Evolutionary conservation across 2,113 vertebrate species (phyloP).

Genomic region (Xyrauchen texanus): DNA sequence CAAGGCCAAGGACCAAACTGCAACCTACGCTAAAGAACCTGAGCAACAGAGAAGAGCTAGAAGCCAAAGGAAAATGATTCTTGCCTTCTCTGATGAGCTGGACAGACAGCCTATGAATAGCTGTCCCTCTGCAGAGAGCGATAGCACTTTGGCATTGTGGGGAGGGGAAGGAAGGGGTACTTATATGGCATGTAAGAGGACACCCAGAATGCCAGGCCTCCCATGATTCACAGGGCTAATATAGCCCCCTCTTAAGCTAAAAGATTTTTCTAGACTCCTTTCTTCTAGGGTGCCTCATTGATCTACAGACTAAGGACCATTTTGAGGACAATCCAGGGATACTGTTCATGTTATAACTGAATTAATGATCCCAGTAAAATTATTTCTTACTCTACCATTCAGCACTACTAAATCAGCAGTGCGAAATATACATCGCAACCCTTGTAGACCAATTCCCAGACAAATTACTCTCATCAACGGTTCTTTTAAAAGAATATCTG

Average conservation of each 20-base stretch:
- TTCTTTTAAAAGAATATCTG: too few species aligned
- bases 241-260: conserved; percentile 81
- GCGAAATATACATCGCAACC: background rate
- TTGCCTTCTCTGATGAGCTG: conserved; percentile 83
- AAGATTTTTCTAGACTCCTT: conserved; percentile 72
- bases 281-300: conserved; percentile 44
- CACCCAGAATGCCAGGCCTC: conserved; percentile 84
- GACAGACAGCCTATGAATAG: conserved; percentile 96
- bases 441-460: background rate
- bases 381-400: too few species aligned
- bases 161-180: conserved; percentile 68
- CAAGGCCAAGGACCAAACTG: conserved; percentile 37
- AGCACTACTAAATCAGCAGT: background rate
- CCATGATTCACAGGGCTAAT: conserved; percentile 91
- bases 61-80: conserved; percentile 65
- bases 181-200: conserved; percentile 98
- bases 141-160: conserved; percentile 81
- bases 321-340: background rate
- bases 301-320: conserved; percentile 25
- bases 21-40: conserved; percentile 19
- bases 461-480: too few species aligned
- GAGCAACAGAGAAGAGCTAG: conserved; percentile 42
- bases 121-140: conserved; percentile 76
- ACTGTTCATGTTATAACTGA: background rate
- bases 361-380: background rate